Conservation (phyloP, 2,888 invertebrate species). For the Mallateleia sp. region DNA sequence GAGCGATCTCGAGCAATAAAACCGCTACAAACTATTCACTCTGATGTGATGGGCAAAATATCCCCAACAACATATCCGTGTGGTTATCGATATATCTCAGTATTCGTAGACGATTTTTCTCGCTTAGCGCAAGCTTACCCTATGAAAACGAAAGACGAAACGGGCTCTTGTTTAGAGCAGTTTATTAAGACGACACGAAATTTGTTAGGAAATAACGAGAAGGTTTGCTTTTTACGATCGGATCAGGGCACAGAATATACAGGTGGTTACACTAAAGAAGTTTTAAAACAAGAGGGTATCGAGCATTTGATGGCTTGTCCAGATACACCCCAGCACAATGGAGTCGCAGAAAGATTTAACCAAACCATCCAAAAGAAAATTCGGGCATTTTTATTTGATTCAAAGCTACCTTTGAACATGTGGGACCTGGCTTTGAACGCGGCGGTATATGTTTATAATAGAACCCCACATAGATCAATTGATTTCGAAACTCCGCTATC, state of each 20-base stretch:
- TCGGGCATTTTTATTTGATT: conserved; percentile 47
- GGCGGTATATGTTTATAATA: conserved; percentile 78
- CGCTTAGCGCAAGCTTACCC: conserved; percentile 78
- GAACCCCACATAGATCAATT: conserved; percentile 70
- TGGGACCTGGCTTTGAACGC: conserved; percentile 76
- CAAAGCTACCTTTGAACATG: conserved; percentile 63
- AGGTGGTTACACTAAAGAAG: conserved; percentile 27
- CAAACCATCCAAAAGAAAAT: conserved; percentile 50
- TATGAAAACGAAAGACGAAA: too few species aligned
- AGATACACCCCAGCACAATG: conserved; percentile 38
- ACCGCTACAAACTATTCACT: conserved; percentile 78
- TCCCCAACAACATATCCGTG: conserved; percentile 63
- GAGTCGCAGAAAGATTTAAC: conserved; percentile 29
- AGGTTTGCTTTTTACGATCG: conserved; percentile 76
- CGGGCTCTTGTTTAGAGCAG: conserved; percentile 30
- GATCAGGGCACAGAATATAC: conserved; percentile 76
- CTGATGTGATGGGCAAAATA: conserved; percentile 78
- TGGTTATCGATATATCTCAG: conserved; percentile 69
- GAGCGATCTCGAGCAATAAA: conserved; percentile 56
- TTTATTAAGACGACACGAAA: conserved; percentile 73
- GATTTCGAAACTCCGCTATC: conserved; percentile 57
- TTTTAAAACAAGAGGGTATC: not conserved
- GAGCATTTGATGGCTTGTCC: not conserved
- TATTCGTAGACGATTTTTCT: conserved; percentile 79
- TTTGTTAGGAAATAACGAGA: conserved; percentile 69